phyloP scores from a whole-genome alignment of 37 sponge, comb jelly and placozoan species.

The Diacarnus erythraeanus region DNA sequence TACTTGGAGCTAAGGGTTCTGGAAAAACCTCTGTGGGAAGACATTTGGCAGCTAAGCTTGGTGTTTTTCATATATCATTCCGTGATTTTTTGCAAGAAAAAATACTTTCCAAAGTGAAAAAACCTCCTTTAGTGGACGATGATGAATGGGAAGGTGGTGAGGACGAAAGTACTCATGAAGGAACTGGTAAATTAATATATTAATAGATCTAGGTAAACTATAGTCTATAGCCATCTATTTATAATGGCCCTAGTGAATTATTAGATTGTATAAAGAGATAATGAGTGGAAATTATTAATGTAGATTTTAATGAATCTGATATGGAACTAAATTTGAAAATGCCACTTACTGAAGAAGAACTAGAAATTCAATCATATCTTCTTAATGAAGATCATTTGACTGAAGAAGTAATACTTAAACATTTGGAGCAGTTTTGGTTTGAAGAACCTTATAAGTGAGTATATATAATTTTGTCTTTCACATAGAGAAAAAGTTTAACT shows the following conservation, averaged over 20 bases:
- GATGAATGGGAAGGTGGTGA: conserved; percentile 65
- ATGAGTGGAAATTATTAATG: background rate
- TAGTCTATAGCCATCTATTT: conserved; percentile 2
- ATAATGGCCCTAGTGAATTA: background rate
- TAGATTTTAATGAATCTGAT: conserved; percentile 37
- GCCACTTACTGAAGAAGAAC: conserved; percentile 72
- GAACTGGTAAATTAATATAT: background rate
- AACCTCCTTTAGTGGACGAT: conserved; percentile 70
- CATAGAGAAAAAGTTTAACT: too few relatives aligned
- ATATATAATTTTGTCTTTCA: too few relatives aligned
- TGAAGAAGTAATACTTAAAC: conserved; percentile 67
- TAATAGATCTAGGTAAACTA: too few relatives aligned
- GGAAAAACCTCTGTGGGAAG: conserved; percentile 86
- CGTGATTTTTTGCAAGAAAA: conserved; percentile 85
- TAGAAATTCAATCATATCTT: conserved; percentile 63
- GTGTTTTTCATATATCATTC: conserved; percentile 90
- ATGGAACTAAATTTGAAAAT: conserved; percentile 54
- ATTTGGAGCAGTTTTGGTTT: conserved; percentile 71
- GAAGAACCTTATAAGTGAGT: conserved; percentile 90
- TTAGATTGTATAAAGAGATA: background rate
- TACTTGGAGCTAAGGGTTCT: conserved; percentile 77
- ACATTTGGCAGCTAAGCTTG: conserved; percentile 59
- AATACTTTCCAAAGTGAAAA: conserved; percentile 75
- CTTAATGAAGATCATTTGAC: conserved; percentile 72
- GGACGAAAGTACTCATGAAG: background rate